These are phyloP conservation scores for Spodoptera picta DNA, from an alignment of 2,888 invertebrate genomes.

Conservation along the genomic window DNA sequence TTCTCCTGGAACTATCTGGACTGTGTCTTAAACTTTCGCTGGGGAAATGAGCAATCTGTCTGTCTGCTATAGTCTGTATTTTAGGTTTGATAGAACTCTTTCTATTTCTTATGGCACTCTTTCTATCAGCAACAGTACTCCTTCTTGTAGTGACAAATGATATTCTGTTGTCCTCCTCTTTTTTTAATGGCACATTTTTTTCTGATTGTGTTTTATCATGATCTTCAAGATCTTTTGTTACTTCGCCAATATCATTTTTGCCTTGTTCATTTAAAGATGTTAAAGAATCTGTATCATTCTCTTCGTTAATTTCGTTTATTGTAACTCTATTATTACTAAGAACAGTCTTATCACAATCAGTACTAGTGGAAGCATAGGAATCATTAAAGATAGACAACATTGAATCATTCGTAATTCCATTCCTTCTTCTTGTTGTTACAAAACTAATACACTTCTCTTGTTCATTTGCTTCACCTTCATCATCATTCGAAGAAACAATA, in stretches of 20 bases:
- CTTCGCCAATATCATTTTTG: constrained; percentile 15
- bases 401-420: constrained; percentile 70
- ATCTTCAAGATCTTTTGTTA: constrained; percentile 17
- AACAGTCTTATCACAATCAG: constrained; percentile 72
- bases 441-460: constrained; percentile 73
- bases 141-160: constrained; percentile 55
- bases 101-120: constrained; percentile 55
- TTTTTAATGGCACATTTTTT: not conserved
- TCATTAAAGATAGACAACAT: constrained; percentile 68
- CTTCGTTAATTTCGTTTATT: constrained; percentile 3
- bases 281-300: constrained; percentile 22
- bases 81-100: constrained; percentile 37
- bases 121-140: constrained; percentile 50
- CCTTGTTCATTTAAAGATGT: constrained; percentile 11
- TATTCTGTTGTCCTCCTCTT: constrained; percentile 29
- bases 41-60: constrained; percentile 44
- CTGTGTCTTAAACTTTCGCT: constrained; percentile 46
- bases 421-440: constrained; percentile 80
- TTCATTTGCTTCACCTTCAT: constrained; percentile 42
- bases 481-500: constrained; percentile 44
- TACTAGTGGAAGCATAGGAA: constrained; percentile 66
- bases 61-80: constrained; percentile 10
- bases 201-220: constrained; percentile 9
- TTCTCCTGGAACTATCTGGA: constrained; percentile 41
- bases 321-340: constrained; percentile 56